Percentiles rank a stretch among this genome's conserved stretches.
Conservation (phyloP, 2,113 vertebrate species). For the Anthoscopus minutus region DNA sequence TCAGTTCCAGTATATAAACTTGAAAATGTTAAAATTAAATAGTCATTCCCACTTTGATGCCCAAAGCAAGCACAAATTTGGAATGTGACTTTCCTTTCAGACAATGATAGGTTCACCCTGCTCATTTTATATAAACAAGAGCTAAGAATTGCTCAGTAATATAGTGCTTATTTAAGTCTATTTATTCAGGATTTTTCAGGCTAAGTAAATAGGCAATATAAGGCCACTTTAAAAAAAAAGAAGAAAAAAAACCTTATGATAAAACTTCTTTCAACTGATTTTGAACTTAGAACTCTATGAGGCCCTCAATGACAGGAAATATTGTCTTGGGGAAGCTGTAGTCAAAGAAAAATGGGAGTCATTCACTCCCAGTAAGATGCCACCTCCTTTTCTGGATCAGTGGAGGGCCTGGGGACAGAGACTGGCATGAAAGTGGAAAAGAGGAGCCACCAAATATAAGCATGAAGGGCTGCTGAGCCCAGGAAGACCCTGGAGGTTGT, state of each 20-base stretch:
- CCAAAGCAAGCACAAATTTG: constrained; percentile 59
- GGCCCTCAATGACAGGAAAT: not conserved
- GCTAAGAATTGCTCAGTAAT: constrained; percentile 3
- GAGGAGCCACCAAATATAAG: not conserved
- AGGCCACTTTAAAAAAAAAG: not conserved
- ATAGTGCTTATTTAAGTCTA: constrained; percentile 33
- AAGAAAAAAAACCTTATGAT: not conserved
- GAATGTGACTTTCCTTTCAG: constrained; percentile 20
- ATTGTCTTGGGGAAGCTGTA: not conserved
- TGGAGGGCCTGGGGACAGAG: not conserved
- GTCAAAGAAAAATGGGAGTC: not conserved
- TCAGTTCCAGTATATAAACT: not conserved
- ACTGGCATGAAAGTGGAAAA: not conserved
- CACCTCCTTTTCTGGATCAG: not conserved
- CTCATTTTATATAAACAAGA: constrained; percentile 29
- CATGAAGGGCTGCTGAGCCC: not conserved
- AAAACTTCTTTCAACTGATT: not conserved
- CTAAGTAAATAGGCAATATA: constrained; percentile 36
- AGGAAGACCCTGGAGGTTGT: not conserved
- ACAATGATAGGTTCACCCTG: not conserved
- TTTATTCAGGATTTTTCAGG: constrained; percentile 10
- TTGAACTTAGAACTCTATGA: not conserved
- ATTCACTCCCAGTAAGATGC: not conserved
- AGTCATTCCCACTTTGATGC: not conserved
- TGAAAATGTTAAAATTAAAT: not conserved